A percentile compares a stretch with the other conserved stretches of the same genome.
Evolutionary conservation across 2,888 invertebrate species (phyloP).

Genomic region (Zaprionus obscuricornis): DNA sequence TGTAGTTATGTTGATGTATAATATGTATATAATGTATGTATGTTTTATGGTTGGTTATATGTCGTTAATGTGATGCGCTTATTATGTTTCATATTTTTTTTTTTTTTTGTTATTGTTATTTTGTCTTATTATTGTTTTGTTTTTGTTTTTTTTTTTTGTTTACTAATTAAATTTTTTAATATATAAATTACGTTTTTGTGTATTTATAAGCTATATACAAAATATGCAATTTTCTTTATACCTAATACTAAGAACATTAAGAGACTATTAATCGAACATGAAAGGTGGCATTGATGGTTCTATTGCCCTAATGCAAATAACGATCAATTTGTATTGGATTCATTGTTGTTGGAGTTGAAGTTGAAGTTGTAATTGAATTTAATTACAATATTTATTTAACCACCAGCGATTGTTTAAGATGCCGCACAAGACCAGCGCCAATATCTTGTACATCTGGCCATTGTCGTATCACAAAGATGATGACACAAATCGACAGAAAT

Average conservation of each 20-base stretch:
- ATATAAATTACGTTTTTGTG: constrained; percentile 31
- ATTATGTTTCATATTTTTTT: constrained; percentile 21
- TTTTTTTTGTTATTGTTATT: constrained; percentile 26
- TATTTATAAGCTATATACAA: constrained; percentile 68
- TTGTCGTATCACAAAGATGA: constrained; percentile 93
- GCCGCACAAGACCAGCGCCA: constrained; percentile 90
- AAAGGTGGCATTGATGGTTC: no score
- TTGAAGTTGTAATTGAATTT: no score
- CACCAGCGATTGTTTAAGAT: constrained; percentile 91
- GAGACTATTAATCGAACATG: constrained; percentile 34
- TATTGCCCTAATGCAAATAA: no score
- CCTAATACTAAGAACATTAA: constrained; percentile 51
- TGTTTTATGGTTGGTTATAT: no score
- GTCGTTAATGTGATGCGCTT: constrained; percentile 54
- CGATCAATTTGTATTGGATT: no score
- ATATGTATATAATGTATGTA: constrained; percentile 26
- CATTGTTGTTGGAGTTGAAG: no score
- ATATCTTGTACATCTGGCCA: constrained; percentile 95
- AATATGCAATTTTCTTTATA: constrained; percentile 55
- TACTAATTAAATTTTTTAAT: constrained; percentile 39
- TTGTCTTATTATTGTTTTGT: constrained; percentile 13
- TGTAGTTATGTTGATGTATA: no score
- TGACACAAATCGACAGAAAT: constrained; percentile 90
- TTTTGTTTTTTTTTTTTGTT: constrained; percentile 25
- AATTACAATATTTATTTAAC: constrained; percentile 86